A percentile compares a stretch with the other conserved stretches of the same genome.
These are phyloP conservation scores for Ylistrum balloti DNA, from an alignment of 1,140 invertebrate genomes.

Conservation along the genomic window DNA sequence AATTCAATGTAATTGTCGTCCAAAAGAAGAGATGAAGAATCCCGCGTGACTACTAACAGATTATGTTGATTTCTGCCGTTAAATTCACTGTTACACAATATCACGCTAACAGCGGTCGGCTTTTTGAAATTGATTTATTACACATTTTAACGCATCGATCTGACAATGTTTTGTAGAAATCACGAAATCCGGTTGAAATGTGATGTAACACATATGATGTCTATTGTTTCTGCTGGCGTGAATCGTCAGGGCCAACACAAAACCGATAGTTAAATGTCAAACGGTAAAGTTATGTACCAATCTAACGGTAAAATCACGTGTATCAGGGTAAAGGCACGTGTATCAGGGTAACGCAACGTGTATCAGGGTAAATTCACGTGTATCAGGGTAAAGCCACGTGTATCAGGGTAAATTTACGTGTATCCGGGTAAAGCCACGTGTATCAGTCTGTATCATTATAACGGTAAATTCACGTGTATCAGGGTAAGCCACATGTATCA, in stretches of 20 bases:
- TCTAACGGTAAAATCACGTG: no score
- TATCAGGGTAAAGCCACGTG: no score
- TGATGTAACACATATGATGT: slow-evolving; percentile 18
- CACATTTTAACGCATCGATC: neutral
- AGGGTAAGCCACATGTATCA: no score
- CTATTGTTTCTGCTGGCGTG: neutral
- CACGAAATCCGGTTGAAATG: slow-evolving; percentile 33
- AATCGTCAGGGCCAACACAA: neutral
- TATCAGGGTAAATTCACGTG: no score
- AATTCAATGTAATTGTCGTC: neutral
- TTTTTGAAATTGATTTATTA: slow-evolving; percentile 19
- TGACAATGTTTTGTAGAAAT: neutral
- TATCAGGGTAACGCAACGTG: no score
- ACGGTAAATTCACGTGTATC: no score
- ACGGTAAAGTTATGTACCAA: no score
- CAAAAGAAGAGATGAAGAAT: neutral
- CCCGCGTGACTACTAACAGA: neutral
- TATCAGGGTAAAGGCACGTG: no score
- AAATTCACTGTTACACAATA: neutral
- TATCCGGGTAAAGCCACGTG: no score
- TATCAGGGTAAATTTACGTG: no score
- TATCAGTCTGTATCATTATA: no score
- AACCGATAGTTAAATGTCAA: no score
- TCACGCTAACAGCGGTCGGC: neutral
- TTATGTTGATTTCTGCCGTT: neutral